A percentile compares a stretch with the other conserved stretches of the same genome.
Conservation (phyloP, 2,888 invertebrate species). For the Unio pictorum region DNA sequence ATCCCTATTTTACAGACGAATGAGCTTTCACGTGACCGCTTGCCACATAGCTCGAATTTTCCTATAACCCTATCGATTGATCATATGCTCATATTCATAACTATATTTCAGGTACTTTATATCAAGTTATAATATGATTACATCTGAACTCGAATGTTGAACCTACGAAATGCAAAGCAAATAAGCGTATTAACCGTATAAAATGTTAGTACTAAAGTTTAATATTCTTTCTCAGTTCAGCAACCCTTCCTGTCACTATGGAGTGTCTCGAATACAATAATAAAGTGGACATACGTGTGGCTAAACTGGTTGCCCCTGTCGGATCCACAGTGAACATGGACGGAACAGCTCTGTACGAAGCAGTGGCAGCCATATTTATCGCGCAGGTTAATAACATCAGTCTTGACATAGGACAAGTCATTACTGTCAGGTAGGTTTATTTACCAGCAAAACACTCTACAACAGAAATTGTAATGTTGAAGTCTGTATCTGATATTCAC, state of each 20-base stretch:
- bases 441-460: background rate
- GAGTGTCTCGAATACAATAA: slow-evolving; percentile 88
- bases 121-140: too few species aligned
- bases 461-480: background rate
- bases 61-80: too few species aligned
- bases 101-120: too few species aligned
- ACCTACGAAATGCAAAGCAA: too few species aligned
- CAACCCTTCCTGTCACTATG: slow-evolving; percentile 90
- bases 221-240: slow-evolving; percentile 77
- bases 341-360: slow-evolving; percentile 81
- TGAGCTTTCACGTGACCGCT: too few species aligned
- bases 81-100: too few species aligned
- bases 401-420: slow-evolving; percentile 86
- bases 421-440: slow-evolving; percentile 86
- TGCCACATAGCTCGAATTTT: too few species aligned
- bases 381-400: slow-evolving; percentile 89
- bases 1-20: too few species aligned
- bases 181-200: too few species aligned
- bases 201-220: too few species aligned
- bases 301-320: slow-evolving; percentile 89
- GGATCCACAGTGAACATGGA: slow-evolving; percentile 81
- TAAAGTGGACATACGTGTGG: slow-evolving; percentile 85
- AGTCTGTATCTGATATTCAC: too few species aligned
- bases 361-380: slow-evolving; percentile 89
- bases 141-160: too few species aligned